Conservation (phyloP, 1,140 invertebrate species). For the Cecropterus lyciades region DNA sequence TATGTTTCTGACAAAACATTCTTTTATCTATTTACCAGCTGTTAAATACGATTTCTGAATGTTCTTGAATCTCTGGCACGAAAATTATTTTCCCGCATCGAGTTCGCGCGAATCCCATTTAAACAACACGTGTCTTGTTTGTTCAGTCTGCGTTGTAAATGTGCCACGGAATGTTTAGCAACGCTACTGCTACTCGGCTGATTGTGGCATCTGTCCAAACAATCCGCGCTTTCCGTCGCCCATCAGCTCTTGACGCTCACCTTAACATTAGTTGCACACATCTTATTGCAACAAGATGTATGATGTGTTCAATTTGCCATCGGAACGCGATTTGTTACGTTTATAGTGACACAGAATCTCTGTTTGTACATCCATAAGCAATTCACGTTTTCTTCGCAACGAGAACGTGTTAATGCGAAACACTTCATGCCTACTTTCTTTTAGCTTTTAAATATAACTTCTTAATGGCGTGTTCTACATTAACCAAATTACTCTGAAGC, state of each 20-base stretch:
- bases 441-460: constrained; percentile 3
- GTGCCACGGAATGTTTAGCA: constrained; percentile 63
- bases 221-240: constrained; percentile 48
- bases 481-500: constrained; percentile 8
- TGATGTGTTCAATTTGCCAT: constrained; percentile 20
- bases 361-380: constrained; percentile 1
- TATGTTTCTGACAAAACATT: constrained; percentile 27
- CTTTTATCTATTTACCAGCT: constrained; percentile 16
- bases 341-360: constrained; percentile 6
- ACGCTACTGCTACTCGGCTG: constrained; percentile 37
- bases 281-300: constrained; percentile 20
- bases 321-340: constrained; percentile 9
- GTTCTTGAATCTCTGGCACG: constrained; percentile 15
- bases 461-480: constrained; percentile 1
- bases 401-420: constrained; percentile 7
- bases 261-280: constrained; percentile 23
- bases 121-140: constrained; percentile 68
- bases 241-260: constrained; percentile 18
- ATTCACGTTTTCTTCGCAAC: constrained; percentile 4
- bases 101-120: constrained; percentile 57
- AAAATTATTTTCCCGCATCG: constrained; percentile 52
- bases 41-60: constrained; percentile 21
- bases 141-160: constrained; percentile 58
- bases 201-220: constrained; percentile 75
- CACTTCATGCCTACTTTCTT: not conserved